Conservation (phyloP, 2,113 vertebrate genomes). For the Alethe diademata region DNA sequence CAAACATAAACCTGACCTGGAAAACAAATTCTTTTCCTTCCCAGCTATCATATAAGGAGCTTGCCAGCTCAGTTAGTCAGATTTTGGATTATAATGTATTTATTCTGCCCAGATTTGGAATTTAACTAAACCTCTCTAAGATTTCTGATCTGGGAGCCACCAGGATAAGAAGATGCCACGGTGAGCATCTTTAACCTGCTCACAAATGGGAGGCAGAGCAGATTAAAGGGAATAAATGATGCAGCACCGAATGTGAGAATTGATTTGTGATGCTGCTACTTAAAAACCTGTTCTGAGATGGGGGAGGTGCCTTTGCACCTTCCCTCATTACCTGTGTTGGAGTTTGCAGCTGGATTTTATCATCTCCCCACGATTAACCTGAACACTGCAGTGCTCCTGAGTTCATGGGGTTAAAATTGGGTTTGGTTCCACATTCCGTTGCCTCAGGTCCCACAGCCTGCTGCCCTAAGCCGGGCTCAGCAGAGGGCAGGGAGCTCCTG, state of each 20-base stretch:
- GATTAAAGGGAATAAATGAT: neutral
- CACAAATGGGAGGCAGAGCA: neutral
- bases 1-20: neutral
- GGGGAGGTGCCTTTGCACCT: neutral
- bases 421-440: neutral
- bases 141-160: neutral
- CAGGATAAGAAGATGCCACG: fast-evolving
- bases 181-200: neutral
- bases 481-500: neutral
- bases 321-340: too few species aligned
- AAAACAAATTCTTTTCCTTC: neutral
- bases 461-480: neutral
- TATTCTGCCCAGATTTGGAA: neutral
- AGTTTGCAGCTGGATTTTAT: neutral
- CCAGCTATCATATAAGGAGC: neutral
- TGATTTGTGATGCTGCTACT: neutral
- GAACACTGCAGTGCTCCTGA: fast-evolving
- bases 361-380: neutral
- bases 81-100: neutral
- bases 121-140: neutral
- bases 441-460: neutral
- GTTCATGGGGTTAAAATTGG: neutral
- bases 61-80: neutral
- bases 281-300: fast-evolving
- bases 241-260: neutral